A percentile compares a stretch with the other conserved stretches of the same genome.
phyloP scores from a whole-genome alignment of 2,113 vertebrate genomes.

The Equus quagga region DNA sequence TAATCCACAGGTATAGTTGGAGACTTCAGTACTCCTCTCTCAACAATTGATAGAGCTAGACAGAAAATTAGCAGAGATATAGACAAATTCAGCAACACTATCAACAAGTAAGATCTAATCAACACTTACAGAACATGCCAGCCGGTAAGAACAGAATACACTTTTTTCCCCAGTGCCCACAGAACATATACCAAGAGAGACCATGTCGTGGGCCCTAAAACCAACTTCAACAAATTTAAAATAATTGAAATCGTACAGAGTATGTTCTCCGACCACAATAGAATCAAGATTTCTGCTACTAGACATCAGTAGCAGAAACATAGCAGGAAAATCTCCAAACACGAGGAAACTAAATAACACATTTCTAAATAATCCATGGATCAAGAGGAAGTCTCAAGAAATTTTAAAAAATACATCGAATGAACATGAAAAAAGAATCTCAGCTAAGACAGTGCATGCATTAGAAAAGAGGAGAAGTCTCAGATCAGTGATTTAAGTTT shows the following conservation, averaged over 20 bases:
- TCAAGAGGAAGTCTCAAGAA: conserved; percentile 1
- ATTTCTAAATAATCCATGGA: background rate
- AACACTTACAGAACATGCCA: background rate
- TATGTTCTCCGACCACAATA: background rate
- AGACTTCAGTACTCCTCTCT: background rate
- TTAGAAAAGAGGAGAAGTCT: conserved; percentile 5
- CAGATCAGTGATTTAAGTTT: background rate
- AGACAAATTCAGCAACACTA: background rate
- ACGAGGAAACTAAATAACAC: background rate
- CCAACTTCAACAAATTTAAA: conserved; percentile 15
- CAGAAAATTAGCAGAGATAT: conserved; percentile 20
- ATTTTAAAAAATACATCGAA: background rate
- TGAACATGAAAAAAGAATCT: background rate
- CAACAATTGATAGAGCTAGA: background rate
- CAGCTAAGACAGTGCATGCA: background rate
- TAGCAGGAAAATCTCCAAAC: background rate
- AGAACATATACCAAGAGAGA: background rate
- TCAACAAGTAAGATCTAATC: background rate
- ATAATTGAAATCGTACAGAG: background rate
- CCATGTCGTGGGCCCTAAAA: background rate
- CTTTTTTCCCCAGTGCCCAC: background rate
- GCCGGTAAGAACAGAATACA: background rate
- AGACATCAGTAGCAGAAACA: background rate
- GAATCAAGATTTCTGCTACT: background rate
- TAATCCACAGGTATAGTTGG: background rate